Evolutionary conservation across 2,113 vertebrate species (phyloP).

Genomic region (Anarrhichthys ocellatus): DNA sequence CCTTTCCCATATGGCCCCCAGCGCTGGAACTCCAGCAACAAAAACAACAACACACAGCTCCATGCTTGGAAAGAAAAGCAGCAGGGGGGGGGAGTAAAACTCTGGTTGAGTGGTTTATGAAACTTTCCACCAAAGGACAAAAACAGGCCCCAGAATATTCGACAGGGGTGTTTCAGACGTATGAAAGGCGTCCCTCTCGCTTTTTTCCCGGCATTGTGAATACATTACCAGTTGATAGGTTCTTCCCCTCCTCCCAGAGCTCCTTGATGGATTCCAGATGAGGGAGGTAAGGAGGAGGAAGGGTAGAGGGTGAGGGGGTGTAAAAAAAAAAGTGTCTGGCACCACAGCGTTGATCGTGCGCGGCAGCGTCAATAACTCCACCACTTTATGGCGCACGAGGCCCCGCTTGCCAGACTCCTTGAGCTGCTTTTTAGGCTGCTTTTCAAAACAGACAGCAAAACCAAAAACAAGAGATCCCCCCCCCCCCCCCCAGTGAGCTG

Average conservation of each 20-base stretch:
- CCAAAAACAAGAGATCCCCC: constrained; percentile 40
- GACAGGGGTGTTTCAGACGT: constrained; percentile 65
- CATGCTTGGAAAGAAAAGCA: constrained; percentile 11
- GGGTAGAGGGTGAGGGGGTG: constrained; percentile 83
- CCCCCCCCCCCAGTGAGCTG: not conserved
- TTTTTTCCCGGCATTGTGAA: constrained; percentile 78
- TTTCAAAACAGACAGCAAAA: constrained; percentile 46
- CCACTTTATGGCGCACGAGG: constrained; percentile 85
- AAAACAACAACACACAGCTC: constrained; percentile 46
- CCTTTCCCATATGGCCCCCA: constrained; percentile 58
- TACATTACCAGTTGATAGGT: constrained; percentile 81
- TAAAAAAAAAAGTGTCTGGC: constrained; percentile 86
- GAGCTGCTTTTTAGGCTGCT: constrained; percentile 76
- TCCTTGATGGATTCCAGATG: constrained; percentile 97
- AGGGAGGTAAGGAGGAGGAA: constrained; percentile 82
- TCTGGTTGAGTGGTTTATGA: constrained; percentile 47
- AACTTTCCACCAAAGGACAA: constrained; percentile 61
- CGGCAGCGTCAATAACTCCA: constrained; percentile 90
- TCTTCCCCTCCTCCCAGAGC: constrained; percentile 76
- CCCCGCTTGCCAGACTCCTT: constrained; percentile 81
- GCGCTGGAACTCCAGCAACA: constrained; percentile 29
- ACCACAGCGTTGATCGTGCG: constrained; percentile 88
- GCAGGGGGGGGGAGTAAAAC: constrained; percentile 29
- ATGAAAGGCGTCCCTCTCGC: constrained; percentile 70
- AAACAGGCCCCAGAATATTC: constrained; percentile 59